Conservation (phyloP, 1,140 invertebrate genomes). For the Bombus confusus region DNA sequence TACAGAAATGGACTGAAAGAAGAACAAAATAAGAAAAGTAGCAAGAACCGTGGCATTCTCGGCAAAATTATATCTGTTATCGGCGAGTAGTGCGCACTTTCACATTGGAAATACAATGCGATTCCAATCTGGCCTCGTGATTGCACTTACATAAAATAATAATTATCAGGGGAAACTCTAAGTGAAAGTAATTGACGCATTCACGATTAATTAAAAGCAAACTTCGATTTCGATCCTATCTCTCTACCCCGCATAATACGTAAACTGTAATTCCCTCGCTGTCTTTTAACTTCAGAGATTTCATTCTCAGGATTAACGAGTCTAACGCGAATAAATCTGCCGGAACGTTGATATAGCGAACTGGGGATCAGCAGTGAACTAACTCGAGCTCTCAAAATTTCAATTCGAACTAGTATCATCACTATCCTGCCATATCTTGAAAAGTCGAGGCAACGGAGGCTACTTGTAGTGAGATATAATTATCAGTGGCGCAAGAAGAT, state of each 20-base stretch:
- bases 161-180: slow-evolving; percentile 27
- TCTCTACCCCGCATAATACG: neutral
- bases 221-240: slow-evolving; percentile 32
- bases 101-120: slow-evolving; percentile 28
- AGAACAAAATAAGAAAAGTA: slow-evolving; percentile 1
- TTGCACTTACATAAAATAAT: slow-evolving; percentile 44
- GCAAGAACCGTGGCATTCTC: neutral
- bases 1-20: neutral
- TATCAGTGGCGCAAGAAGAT: neutral
- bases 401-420: no score
- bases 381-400: no score
- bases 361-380: neutral
- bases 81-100: slow-evolving; percentile 6
- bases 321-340: neutral
- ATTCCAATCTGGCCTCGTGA: slow-evolving; percentile 7
- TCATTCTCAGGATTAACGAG: no score
- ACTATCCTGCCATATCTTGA: neutral
- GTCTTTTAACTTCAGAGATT: neutral
- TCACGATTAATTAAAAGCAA: slow-evolving; percentile 42
- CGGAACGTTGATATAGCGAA: neutral
- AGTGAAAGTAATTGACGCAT: slow-evolving; percentile 45
- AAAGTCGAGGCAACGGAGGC: neutral
- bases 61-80: slow-evolving; percentile 27
- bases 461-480: neutral
- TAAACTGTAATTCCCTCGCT: neutral